Conservation (phyloP, 2,888 invertebrate species). For the Idaea dimidiata region DNA sequence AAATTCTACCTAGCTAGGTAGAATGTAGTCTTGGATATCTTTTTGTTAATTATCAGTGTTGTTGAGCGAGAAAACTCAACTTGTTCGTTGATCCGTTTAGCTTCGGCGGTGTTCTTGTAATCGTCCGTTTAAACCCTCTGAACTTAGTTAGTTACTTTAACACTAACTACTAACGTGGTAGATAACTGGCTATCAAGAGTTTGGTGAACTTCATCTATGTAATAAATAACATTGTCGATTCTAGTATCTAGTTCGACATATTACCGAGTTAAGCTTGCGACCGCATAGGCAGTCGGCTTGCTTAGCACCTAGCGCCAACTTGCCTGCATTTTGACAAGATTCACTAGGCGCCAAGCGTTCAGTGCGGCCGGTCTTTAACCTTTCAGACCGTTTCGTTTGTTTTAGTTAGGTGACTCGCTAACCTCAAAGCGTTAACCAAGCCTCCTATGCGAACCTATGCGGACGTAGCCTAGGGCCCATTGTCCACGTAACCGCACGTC, state of each 20-base stretch:
- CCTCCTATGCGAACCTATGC: too few species aligned
- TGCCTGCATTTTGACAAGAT: too few species aligned
- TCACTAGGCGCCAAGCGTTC: too few species aligned
- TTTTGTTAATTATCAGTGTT: background rate
- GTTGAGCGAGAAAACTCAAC: background rate
- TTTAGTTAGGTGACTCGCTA: too few species aligned
- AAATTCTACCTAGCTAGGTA: background rate
- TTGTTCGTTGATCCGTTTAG: background rate
- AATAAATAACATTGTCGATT: background rate
- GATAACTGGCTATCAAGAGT: background rate
- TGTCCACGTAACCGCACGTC: too few species aligned
- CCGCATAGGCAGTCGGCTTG: too few species aligned
- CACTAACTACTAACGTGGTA: background rate
- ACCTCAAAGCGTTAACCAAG: too few species aligned
- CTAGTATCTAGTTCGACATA: background rate
- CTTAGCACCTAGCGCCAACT: too few species aligned
- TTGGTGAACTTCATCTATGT: background rate
- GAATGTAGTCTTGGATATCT: background rate
- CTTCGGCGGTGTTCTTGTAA: background rate
- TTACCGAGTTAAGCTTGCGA: too few species aligned
- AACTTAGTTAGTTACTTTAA: background rate
- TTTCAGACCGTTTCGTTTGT: too few species aligned
- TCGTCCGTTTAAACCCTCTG: background rate
- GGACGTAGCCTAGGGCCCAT: too few species aligned
- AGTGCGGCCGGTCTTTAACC: too few species aligned